Evolutionary conservation across 1,140 invertebrate species (phyloP).

Genomic region (Maconellicoccus hirsutus): DNA sequence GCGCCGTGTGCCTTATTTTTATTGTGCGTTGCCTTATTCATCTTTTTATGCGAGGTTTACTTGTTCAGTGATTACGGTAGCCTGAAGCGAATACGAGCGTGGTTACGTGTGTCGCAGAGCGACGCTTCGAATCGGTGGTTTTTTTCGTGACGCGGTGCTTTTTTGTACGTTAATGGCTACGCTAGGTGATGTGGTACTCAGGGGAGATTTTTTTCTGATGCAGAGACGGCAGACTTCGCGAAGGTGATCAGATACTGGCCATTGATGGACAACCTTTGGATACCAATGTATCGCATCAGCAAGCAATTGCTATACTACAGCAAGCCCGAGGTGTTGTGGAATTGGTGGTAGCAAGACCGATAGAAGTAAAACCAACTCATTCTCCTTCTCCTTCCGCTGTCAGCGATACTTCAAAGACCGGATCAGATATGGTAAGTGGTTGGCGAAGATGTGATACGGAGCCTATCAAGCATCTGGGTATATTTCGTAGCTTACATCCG

Average conservation of each 20-base stretch:
- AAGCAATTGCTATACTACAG: conserved; percentile 71
- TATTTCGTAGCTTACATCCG: conserved; percentile 59
- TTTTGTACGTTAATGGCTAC: too few species aligned
- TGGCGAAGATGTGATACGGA: conserved; percentile 41
- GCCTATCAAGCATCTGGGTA: not conserved
- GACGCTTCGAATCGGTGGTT: not conserved
- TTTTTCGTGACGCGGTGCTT: not conserved
- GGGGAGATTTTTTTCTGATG: conserved; percentile 37
- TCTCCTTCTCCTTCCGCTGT: conserved; percentile 26
- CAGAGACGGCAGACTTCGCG: conserved; percentile 61
- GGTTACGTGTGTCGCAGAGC: too few species aligned
- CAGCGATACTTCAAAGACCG: conserved; percentile 56
- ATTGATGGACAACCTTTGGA: conserved; percentile 76
- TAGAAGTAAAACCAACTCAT: conserved; percentile 25
- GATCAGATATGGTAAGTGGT: conserved; percentile 62
- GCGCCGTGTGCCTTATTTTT: not conserved
- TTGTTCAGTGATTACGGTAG: not conserved
- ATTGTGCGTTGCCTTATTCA: not conserved
- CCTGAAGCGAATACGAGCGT: too few species aligned
- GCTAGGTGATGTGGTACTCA: too few species aligned
- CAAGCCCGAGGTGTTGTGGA: conserved; percentile 61
- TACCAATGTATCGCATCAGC: conserved; percentile 73
- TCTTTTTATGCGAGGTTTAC: not conserved
- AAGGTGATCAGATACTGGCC: conserved; percentile 79
- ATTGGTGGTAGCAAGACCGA: conserved; percentile 50